Evolutionary conservation across 2,113 vertebrate species (phyloP).

Genomic region (Rhegmatorhina hoffmannsi): DNA sequence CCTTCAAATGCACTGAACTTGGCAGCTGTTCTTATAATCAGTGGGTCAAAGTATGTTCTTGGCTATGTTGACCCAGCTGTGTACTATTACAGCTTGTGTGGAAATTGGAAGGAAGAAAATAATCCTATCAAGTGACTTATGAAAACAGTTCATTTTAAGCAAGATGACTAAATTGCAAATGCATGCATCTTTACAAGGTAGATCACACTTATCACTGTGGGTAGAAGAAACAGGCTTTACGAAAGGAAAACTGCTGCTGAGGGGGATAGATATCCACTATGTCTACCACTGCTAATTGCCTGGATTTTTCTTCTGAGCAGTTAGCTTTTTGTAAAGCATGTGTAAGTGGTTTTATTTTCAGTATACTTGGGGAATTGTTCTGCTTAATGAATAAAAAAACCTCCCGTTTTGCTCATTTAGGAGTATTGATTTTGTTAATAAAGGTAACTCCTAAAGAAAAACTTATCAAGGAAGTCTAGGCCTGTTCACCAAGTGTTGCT

Average conservation of each 20-base stretch:
- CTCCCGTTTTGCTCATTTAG: neutral
- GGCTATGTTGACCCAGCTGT: constrained; percentile 25
- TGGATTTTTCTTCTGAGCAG: neutral
- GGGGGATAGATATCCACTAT: neutral
- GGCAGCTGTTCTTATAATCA: neutral
- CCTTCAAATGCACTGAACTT: neutral
- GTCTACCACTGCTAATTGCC: neutral
- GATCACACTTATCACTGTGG: neutral
- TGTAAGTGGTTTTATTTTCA: neutral
- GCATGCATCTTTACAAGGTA: neutral
- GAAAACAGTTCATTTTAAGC: neutral
- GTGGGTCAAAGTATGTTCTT: neutral
- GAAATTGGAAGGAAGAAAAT: neutral
- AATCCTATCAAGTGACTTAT: neutral
- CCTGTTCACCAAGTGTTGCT: neutral
- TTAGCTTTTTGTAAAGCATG: neutral
- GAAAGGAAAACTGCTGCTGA: neutral
- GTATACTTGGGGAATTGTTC: neutral
- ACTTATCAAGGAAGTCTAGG: neutral
- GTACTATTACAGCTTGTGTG: neutral
- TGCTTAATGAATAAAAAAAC: neutral
- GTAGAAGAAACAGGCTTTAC: neutral
- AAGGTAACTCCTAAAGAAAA: neutral
- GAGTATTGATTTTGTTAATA: neutral
- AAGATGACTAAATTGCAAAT: neutral